phyloP scores from a whole-genome alignment of 2,113 vertebrate species.

The Aphyosemion australe region DNA sequence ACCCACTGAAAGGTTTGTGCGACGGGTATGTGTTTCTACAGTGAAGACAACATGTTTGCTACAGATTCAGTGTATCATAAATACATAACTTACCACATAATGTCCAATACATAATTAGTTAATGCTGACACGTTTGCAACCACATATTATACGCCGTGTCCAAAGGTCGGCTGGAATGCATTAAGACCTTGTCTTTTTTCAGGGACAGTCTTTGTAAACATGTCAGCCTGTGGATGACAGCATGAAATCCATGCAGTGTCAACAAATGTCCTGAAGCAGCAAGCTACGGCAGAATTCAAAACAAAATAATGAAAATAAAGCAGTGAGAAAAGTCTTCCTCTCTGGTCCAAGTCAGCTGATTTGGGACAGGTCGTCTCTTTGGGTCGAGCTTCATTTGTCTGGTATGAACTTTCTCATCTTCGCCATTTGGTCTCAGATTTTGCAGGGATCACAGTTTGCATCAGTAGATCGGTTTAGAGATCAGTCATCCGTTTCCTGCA shows the following conservation, averaged over 20 bases:
- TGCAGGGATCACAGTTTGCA: slow-evolving; percentile 39
- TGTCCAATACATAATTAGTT: slow-evolving; percentile 58
- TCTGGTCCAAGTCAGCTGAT: slow-evolving; percentile 13
- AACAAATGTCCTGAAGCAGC: slow-evolving; percentile 11
- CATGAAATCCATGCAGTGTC: background rate
- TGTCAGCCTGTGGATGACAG: slow-evolving; percentile 16
- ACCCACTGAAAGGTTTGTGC: slow-evolving; percentile 21
- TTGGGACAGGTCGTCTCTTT: slow-evolving; percentile 1
- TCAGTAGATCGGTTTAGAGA: slow-evolving; percentile 40
- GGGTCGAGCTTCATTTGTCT: background rate
- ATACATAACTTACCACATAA: slow-evolving; percentile 77
- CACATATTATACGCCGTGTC: slow-evolving; percentile 37
- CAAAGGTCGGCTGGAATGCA: slow-evolving; percentile 32
- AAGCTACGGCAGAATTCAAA: background rate
- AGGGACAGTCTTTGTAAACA: slow-evolving; percentile 35
- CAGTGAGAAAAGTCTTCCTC: slow-evolving; percentile 1
- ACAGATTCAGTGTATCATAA: slow-evolving; percentile 69
- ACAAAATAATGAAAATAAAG: background rate
- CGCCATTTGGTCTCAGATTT: slow-evolving; percentile 30
- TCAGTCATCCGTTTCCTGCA: slow-evolving; percentile 74
- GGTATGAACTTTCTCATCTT: slow-evolving; percentile 6
- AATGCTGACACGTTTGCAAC: slow-evolving; percentile 34
- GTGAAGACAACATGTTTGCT: slow-evolving; percentile 43
- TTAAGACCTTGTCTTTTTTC: slow-evolving; percentile 20
- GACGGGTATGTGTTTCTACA: slow-evolving; percentile 20